These are phyloP conservation scores for Pristionchus exspectatus DNA, from an alignment of 2,888 invertebrate genomes.

Conservation along the genomic window DNA sequence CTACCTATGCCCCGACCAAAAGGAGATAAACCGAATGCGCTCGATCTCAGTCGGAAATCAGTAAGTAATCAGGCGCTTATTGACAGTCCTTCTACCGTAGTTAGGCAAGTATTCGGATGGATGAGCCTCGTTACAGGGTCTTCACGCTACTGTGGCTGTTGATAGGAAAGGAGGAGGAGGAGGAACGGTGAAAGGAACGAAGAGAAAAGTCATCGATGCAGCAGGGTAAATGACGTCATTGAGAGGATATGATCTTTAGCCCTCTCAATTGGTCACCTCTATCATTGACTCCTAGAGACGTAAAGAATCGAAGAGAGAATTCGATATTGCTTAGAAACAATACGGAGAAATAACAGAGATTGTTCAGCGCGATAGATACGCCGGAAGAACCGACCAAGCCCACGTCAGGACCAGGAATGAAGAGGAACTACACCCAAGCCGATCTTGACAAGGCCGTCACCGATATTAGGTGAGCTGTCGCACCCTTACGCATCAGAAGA, in stretches of 20 bases:
- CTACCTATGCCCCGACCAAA: neutral
- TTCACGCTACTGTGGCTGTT: neutral
- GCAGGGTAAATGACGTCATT: neutral
- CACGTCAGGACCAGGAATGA: conserved; percentile 68
- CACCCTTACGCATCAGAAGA: neutral
- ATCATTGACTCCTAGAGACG: neutral
- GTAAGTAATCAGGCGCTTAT: conserved; percentile 42
- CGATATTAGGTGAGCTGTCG: conserved; percentile 79
- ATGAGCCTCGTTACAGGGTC: conserved; percentile 35
- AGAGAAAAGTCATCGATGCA: neutral
- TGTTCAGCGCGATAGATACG: neutral
- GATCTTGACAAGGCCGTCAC: conserved; percentile 94
- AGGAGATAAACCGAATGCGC: conserved; percentile 44
- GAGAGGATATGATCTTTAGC: neutral
- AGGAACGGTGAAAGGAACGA: conserved; percentile 4
- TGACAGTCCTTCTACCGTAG: neutral
- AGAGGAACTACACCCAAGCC: conserved; percentile 94
- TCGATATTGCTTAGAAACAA: neutral
- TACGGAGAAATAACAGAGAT: neutral
- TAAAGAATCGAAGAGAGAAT: neutral
- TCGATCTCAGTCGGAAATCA: conserved; percentile 62
- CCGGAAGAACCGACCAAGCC: conserved; percentile 23
- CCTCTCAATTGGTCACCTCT: neutral
- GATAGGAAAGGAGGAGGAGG: neutral
- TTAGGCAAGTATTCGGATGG: conserved; percentile 16